Percentiles rank a stretch among this genome's conserved stretches.
Conservation (phyloP, 2,888 invertebrate species). For the Chymomyza procnemis region DNA sequence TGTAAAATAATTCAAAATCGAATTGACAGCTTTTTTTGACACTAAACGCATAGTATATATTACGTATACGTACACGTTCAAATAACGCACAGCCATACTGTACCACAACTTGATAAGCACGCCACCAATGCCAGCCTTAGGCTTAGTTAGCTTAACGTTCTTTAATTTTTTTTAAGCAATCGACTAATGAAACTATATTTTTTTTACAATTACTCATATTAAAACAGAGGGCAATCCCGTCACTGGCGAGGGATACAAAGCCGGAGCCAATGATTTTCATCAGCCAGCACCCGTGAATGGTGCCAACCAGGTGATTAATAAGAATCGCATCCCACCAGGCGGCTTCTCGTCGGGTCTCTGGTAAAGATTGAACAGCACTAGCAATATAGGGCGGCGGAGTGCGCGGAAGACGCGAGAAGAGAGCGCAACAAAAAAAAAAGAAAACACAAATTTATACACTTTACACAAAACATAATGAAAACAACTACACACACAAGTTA, state of each 20-base stretch:
- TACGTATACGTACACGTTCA: too few species aligned
- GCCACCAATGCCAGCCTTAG: neutral
- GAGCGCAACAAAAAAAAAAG: neutral
- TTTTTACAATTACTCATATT: neutral
- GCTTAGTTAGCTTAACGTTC: neutral
- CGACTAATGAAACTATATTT: neutral
- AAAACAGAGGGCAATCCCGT: conserved; percentile 80
- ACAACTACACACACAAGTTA: neutral
- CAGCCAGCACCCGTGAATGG: conserved; percentile 72
- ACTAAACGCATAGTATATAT: neutral
- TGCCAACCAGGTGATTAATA: conserved; percentile 78
- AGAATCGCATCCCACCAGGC: conserved; percentile 79
- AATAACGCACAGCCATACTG: neutral
- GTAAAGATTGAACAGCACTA: conserved; percentile 66
- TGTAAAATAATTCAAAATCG: neutral
- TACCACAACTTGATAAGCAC: neutral
- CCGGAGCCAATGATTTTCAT: conserved; percentile 74
- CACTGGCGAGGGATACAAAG: conserved; percentile 80
- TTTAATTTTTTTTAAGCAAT: neutral
- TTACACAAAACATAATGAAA: neutral
- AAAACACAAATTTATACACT: neutral
- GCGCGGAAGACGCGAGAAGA: neutral
- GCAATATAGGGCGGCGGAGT: neutral
- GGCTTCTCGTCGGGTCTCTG: conserved; percentile 79
- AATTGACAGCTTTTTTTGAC: neutral